Evolutionary conservation across 1,140 invertebrate genomes (phyloP), one percentile per base, ranked within the genome.

Genomic region (Orussus abietinus): DNA sequence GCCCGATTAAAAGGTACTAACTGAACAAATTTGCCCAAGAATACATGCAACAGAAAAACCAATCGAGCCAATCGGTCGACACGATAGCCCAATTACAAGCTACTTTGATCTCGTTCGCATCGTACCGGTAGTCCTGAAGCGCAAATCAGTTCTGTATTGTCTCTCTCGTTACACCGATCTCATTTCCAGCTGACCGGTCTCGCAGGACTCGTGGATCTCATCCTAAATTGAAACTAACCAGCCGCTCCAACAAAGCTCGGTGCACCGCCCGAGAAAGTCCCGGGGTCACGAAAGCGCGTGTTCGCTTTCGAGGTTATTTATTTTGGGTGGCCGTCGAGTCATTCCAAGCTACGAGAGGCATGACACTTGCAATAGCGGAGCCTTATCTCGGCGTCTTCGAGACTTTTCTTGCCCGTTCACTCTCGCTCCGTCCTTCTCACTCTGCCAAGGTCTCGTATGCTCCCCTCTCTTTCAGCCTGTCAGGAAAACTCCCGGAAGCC

Each of bases 331-430:
- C 45, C 38, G 37, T 44, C 51, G 37, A 62, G 44, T 58, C 57
- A 66, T 59, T 63, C 53, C 48, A 49, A 38, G 47, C 53, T 47
- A 39, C 49, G 55, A 57, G 49, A 59, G 60, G 46, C 47, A 60
- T 64, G 62, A 59, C 63, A 66, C 51, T 61, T 56, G 36, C 38
- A 57, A 57, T 7, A 15, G 17, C n/a, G 34, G 11, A 25, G n/a
- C 29, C 20, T 17, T 3, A 15, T 4, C 15, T 21, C 39, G 12
- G n/a, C 19, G 36, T 28, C 10, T 12, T 32, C 30, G 19, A 28
- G 10, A 19, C 14, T 32, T 11, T 26, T 22, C 25, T 17, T 42
- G n/a, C 29, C 12, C 29, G 6, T 10, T 29, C 12, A 42, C 14
- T 21, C n/a, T 9, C n/a, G 11, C 29, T 35, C 11, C 29, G 20